Evolutionary conservation across 2,797 vertebrate species (phyloP).

Genomic region (Nothura maculosa): DNA sequence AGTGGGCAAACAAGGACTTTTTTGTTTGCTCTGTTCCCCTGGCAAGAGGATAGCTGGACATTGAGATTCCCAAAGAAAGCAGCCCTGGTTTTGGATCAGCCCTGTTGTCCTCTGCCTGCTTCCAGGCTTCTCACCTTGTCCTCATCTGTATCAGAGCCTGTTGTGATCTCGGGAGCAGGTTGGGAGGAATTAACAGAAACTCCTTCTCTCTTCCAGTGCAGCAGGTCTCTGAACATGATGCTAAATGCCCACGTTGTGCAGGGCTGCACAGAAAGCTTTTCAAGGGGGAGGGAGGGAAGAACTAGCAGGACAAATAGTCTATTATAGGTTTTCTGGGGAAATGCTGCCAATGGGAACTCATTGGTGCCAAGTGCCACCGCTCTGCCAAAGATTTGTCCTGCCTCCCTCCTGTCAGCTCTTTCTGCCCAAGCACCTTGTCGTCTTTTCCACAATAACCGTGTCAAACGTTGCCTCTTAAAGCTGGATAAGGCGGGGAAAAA

Average conservation of each 20-base stretch:
- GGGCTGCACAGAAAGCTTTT: conserved; percentile 18
- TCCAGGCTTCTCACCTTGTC: background rate
- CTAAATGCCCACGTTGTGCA: background rate
- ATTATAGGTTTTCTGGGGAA: conserved; percentile 53
- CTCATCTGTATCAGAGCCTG: background rate
- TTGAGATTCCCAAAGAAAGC: conserved; percentile 35
- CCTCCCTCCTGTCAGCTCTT: conserved; percentile 42
- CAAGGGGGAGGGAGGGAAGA: background rate
- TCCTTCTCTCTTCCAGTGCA: background rate
- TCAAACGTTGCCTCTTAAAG: conserved; percentile 34
- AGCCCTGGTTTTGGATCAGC: conserved; percentile 44
- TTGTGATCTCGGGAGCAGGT: background rate
- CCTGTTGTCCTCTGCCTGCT: conserved; percentile 18
- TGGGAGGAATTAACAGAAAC: background rate
- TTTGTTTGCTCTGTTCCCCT: conserved; percentile 8
- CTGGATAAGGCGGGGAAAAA: background rate
- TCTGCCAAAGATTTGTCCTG: conserved; percentile 52
- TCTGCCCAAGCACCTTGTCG: background rate
- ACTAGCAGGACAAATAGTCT: conserved; percentile 34
- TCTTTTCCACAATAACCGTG: conserved; percentile 7
- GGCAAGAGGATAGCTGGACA: conserved; percentile 67
- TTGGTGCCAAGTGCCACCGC: conserved; percentile 50
- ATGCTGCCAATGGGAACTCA: conserved; percentile 37
- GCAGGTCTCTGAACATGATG: background rate
- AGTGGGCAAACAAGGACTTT: conserved; percentile 35